phyloP scores from a whole-genome alignment of 1,140 invertebrate species.

The Apis dorsata region DNA sequence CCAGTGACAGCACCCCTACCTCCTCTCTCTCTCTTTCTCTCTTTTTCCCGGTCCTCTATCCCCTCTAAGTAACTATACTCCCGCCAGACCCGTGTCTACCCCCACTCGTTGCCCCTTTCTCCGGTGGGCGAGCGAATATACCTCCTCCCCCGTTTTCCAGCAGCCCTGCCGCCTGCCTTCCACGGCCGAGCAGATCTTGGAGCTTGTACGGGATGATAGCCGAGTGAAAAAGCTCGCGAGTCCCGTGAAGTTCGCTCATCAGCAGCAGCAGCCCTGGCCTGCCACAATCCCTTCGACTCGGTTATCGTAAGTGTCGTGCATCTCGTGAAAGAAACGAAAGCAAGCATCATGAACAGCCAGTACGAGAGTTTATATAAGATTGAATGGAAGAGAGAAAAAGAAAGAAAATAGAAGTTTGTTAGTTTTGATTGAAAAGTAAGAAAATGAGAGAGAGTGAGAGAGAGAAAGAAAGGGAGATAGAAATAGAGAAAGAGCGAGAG shows the following conservation, averaged over 20 bases:
- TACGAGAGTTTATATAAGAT: conserved; percentile 22
- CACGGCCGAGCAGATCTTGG: conserved; percentile 71
- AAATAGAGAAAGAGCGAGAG: conserved; percentile 12
- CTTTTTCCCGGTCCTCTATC: conserved; percentile 42
- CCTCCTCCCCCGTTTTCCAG: conserved; percentile 60
- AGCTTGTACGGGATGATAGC: conserved; percentile 70
- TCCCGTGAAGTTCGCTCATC: conserved; percentile 64
- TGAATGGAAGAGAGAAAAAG: background rate
- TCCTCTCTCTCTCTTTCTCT: conserved; percentile 17
- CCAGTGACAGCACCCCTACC: conserved; percentile 6
- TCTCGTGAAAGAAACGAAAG: conserved; percentile 3
- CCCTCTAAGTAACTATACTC: conserved; percentile 35
- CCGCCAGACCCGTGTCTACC: conserved; percentile 29
- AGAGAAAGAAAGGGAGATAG: conserved; percentile 6
- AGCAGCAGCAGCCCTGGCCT: conserved; percentile 78
- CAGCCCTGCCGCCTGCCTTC: conserved; percentile 70
- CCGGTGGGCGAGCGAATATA: conserved; percentile 47
- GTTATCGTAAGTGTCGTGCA: conserved; percentile 78
- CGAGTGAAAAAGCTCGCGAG: conserved; percentile 68
- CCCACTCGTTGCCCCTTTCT: conserved; percentile 33
- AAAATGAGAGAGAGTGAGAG: background rate
- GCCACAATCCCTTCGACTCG: conserved; percentile 79
- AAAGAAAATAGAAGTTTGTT: conserved; percentile 14
- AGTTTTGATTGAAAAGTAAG: conserved; percentile 14
- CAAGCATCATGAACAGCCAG: background rate